Percentiles rank a stretch among this genome's conserved stretches.
Evolutionary conservation across 2,113 vertebrate genomes (phyloP).

Genomic region (Isurus oxyrinchus): DNA sequence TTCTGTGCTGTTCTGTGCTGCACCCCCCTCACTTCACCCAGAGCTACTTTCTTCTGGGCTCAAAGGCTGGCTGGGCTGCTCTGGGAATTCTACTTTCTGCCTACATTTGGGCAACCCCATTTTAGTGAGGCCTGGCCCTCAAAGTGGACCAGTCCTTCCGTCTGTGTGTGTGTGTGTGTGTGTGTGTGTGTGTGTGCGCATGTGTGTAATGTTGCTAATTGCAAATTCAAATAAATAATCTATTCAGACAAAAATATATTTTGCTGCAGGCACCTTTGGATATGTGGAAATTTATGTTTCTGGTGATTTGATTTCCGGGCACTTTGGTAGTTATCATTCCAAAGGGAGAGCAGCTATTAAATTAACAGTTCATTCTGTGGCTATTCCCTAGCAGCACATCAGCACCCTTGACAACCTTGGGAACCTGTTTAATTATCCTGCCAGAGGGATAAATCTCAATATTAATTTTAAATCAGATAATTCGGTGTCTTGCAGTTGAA

Average conservation of each 20-base stretch:
- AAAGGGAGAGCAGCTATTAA: background rate
- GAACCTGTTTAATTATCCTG: background rate
- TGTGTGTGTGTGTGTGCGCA: too few relatives aligned
- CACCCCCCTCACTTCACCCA: background rate
- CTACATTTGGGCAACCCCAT: too few relatives aligned
- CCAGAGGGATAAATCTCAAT: background rate
- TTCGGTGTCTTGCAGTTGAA: background rate
- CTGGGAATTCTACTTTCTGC: too few relatives aligned
- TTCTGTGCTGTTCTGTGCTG: background rate
- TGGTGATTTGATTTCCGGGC: background rate
- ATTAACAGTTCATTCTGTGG: background rate
- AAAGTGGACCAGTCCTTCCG: too few relatives aligned
- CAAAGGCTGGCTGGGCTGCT: background rate
- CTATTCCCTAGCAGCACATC: background rate
- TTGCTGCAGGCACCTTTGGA: background rate
- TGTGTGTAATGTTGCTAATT: background rate
- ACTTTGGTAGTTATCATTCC: background rate
- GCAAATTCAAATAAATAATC: background rate
- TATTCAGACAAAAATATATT: background rate
- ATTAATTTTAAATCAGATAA: background rate
- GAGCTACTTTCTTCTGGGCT: background rate
- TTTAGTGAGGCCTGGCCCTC: too few relatives aligned
- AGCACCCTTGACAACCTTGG: background rate
- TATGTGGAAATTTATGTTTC: background rate
- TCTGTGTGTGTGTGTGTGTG: too few relatives aligned